Base-by-base conservation (phyloP, 2,113 vertebrate genomes). In the Orcinus orca region DNA sequence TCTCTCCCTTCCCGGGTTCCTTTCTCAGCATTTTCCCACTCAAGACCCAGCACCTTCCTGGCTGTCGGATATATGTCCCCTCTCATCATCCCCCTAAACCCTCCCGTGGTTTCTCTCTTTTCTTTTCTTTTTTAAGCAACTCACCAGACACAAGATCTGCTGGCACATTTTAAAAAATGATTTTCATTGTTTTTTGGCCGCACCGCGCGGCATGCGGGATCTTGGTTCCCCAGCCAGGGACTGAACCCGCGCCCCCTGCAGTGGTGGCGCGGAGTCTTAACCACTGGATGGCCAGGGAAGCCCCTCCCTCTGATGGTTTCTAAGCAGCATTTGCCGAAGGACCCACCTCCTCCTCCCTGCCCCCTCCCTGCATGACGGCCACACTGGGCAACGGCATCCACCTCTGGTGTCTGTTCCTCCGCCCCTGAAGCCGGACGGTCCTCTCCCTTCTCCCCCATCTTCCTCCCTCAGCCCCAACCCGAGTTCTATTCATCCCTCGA, bases 381-480 rank as follows among this genome's bases (percentile, higher is more conserved):
- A 1, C n/a, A 41, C 0, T 15, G 8, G 58, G 20, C 0, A 21
- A 55, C 0, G 25, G 36, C 20, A 29, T 8, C n/a, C 6, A 9
- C 44, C 18, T 8, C 31, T 0, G 5, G 26, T 13, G 5, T 26
- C 29, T 1, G 23, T 10, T 26, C 31, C 83, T 5, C 23, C 6
- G 41, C 74, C 63, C 31, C 29, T 77, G 58, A 74, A 74, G 76
- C 76, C 0, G 33, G 47, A 36, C 2, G 23, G 81, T 23, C 2
- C 89, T 80, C 47, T 58, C 47, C 81, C 62, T 26, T 55, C 36
- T 41, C n/a, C 31, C 11, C 47, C 68, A 82, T 65, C 94, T 71
- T 41, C 94, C 23, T 58, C 44, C 10, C 10, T 47, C 65, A 18
- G 13, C 26, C 23, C 73, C 55, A 18, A 15, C 53, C 0, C 0